phyloP scores from a whole-genome alignment of 2,888 invertebrate genomes.

The Scaeva pyrastri region DNA sequence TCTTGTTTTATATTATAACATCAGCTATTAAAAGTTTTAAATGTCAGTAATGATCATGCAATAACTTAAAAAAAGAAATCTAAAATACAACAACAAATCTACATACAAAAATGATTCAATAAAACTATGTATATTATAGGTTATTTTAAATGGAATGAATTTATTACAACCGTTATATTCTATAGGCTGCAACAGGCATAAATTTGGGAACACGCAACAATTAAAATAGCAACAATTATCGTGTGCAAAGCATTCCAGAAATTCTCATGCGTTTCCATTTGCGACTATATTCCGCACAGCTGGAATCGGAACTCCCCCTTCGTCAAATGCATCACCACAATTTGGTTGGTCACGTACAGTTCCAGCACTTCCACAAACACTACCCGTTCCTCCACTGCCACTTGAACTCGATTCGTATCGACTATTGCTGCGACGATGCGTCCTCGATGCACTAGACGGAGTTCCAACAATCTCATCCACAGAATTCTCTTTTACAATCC shows the following conservation, averaged over 20 bases:
- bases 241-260: constrained; percentile 17
- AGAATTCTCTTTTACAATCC: constrained; percentile 63
- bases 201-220: constrained; percentile 38
- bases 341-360: constrained; percentile 60
- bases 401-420: constrained; percentile 69
- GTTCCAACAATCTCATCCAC: constrained; percentile 65
- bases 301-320: constrained; percentile 63
- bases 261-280: constrained; percentile 70
- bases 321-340: constrained; percentile 48
- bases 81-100: constrained; percentile 38
- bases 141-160: constrained; percentile 36
- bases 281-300: constrained; percentile 70
- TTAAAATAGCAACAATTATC: constrained; percentile 43
- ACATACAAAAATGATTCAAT: background rate
- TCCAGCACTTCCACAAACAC: constrained; percentile 67
- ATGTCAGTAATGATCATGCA: constrained; percentile 57
- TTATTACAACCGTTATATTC: constrained; percentile 22
- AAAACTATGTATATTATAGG: constrained; percentile 13
- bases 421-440: constrained; percentile 52
- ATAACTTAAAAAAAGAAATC: constrained; percentile 23
- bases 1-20: background rate
- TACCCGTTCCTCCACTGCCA: constrained; percentile 72
- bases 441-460: constrained; percentile 58
- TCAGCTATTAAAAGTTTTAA: constrained; percentile 12
- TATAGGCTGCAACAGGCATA: constrained; percentile 9